Evolutionary conservation across 2,113 vertebrate genomes (phyloP).

Genomic region (Zeus faber): DNA sequence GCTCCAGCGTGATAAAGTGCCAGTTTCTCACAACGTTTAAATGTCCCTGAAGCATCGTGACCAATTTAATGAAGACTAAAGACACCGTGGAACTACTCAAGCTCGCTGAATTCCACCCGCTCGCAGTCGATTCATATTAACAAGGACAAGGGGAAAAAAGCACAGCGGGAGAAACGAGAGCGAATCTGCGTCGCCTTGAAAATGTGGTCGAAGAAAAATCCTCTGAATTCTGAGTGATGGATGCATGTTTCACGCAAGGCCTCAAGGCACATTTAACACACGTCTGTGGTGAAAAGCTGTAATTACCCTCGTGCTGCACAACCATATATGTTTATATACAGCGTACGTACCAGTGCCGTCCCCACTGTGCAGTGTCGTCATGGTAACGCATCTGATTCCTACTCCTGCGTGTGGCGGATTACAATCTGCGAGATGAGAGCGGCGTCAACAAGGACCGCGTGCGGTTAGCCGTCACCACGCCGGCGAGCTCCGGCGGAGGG

Average conservation of each 20-base stretch:
- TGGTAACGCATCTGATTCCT: constrained; percentile 2
- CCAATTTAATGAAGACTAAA: too few relatives aligned
- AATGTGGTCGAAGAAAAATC: too few relatives aligned
- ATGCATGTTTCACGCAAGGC: constrained; percentile 36
- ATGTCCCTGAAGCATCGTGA: constrained; percentile 39
- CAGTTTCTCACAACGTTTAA: constrained; percentile 16
- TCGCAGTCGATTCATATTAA: constrained; percentile 25
- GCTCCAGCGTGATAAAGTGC: constrained; percentile 46
- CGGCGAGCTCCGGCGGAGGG: too few relatives aligned
- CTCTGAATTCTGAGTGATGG: too few relatives aligned
- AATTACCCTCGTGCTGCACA: too few relatives aligned
- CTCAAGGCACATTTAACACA: constrained; percentile 62
- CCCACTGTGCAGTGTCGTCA: constrained; percentile 1
- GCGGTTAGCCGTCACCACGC: too few relatives aligned
- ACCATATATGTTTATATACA: too few relatives aligned
- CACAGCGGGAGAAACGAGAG: constrained; percentile 8
- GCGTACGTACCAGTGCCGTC: background rate
- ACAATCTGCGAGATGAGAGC: too few relatives aligned
- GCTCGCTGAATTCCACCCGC: constrained; percentile 11
- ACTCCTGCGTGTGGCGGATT: too few relatives aligned
- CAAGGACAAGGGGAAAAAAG: constrained; percentile 2
- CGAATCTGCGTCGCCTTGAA: background rate
- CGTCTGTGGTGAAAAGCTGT: constrained; percentile 23
- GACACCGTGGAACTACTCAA: too few relatives aligned
- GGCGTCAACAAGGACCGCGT: too few relatives aligned